These are phyloP conservation scores for Anthoptus insignis DNA, from an alignment of 2,888 invertebrate species.

Conservation along the genomic window DNA sequence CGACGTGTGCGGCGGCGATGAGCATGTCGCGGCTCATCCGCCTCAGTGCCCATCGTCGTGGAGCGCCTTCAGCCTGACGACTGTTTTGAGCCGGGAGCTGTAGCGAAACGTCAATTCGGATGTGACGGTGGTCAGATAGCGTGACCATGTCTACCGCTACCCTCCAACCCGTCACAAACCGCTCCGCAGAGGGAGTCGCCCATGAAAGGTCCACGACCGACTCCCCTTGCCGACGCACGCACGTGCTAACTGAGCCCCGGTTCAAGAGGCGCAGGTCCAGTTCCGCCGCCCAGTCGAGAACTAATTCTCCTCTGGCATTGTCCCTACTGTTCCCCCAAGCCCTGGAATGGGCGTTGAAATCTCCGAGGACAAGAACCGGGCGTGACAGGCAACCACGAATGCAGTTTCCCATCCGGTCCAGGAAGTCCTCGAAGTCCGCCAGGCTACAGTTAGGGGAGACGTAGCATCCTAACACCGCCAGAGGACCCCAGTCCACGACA, in stretches of 20 bases:
- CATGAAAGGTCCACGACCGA: too few relatives aligned
- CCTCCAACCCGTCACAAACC: slow-evolving; percentile 27
- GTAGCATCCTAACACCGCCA: too few relatives aligned
- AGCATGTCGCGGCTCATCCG: slow-evolving; percentile 16
- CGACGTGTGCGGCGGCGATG: too few relatives aligned
- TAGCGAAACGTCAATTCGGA: slow-evolving; percentile 20
- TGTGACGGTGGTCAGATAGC: too few relatives aligned
- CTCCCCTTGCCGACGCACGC: slow-evolving; percentile 48
- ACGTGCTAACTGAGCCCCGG: slow-evolving; percentile 33
- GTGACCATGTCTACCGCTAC: slow-evolving; percentile 29
- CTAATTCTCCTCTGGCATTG: slow-evolving; percentile 7
- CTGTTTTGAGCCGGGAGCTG: background rate
- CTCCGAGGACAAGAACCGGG: background rate
- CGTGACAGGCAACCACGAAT: background rate
- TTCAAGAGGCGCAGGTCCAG: too few relatives aligned
- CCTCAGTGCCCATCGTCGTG: slow-evolving; percentile 17
- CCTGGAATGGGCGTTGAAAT: background rate
- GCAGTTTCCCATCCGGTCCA: background rate
- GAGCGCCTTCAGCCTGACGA: background rate
- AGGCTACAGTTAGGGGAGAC: background rate
- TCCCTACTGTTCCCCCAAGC: slow-evolving; percentile 1
- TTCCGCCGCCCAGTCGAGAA: slow-evolving; percentile 11
- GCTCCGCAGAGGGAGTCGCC: slow-evolving; percentile 3
- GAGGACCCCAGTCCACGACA: background rate
- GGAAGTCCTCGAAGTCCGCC: background rate